Percentiles rank a stretch among this genome's conserved stretches.
These are phyloP conservation scores for Marmota monax DNA, from an alignment of 2,113 vertebrate genomes.

Conservation along the genomic window DNA sequence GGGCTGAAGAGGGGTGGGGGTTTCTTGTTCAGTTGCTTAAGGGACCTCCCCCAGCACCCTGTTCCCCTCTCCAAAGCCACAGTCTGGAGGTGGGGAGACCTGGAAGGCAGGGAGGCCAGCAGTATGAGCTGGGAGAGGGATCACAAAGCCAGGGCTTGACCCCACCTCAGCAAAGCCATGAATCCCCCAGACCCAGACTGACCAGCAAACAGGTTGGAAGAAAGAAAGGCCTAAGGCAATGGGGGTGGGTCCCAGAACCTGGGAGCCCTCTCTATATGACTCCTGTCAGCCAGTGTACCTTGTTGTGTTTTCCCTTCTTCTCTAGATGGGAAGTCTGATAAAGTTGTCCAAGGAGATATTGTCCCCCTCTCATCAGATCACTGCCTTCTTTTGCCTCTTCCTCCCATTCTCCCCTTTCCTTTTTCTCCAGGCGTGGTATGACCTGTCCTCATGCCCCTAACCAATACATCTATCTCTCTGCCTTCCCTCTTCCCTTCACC, in stretches of 20 bases:
- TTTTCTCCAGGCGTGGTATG: slow-evolving; percentile 23
- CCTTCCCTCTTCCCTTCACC: background rate
- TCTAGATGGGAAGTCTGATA: slow-evolving; percentile 62
- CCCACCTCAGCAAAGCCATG: slow-evolving; percentile 64
- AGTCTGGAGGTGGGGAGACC: background rate
- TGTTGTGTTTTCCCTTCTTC: slow-evolving; percentile 12
- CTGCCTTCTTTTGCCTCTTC: slow-evolving; percentile 57
- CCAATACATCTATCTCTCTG: background rate
- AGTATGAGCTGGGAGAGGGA: background rate
- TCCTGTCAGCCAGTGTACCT: slow-evolving; percentile 1
- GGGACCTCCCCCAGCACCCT: slow-evolving; percentile 39
- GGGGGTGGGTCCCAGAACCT: background rate
- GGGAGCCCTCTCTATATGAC: background rate
- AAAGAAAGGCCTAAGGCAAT: slow-evolving; percentile 38
- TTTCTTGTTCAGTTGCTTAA: slow-evolving; percentile 72
- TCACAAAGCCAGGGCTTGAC: slow-evolving; percentile 43
- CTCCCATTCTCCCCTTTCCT: background rate
- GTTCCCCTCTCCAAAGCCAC: slow-evolving; percentile 34
- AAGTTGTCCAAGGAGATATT: background rate
- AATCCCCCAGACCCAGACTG: slow-evolving; percentile 16
- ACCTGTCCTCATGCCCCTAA: background rate
- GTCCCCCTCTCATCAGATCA: background rate
- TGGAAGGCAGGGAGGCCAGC: slow-evolving; percentile 26
- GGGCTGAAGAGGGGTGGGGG: slow-evolving; percentile 66
- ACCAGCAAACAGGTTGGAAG: background rate